Evolutionary conservation across 2,888 invertebrate genomes (phyloP), one percentile per base, ranked within the genome.

Genomic region (Drosophila flavopinicola): DNA sequence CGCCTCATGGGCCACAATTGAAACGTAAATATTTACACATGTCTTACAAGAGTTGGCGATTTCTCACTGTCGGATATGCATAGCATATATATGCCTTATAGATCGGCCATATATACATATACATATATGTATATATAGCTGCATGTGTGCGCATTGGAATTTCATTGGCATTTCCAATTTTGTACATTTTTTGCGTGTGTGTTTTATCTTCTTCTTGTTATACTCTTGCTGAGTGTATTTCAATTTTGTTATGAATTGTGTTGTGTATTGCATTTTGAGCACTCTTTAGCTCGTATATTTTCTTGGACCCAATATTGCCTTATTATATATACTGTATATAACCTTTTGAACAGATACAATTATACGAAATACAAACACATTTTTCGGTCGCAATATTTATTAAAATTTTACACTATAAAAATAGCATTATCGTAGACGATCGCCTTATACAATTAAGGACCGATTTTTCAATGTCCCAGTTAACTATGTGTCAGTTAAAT

Each of bases 1-100:
- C 45, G 54, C 30, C 49, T 35, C 25, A 35, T 41, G 48, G 45
- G 47, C 41, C 44, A 30, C 51, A 66, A 66, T 45, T 53, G 49
- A 67, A 78, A 82, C 75, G 85, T 80, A 80, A 80, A 80, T 80
- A 80, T 80, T 80, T 80, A 85, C 86, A 80, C 67, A 78, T 85
- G 85, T 78, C 79, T 79, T 79, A 79, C 79, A 82, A 85, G 83
- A 66, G 72, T 63, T 78, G 83, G 66, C 69, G 44, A 79, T 79
- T 75, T 75, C 68, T 85, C 75, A 68, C 75, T 75, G 79, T 85
- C 78, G 78, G 68, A 68, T 63, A 63, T 65, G 44, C 37, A 63
- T 52, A 52, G 54, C 45, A 25, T 17, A 9, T 17, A 42, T n/a
- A 13, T 41, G 27, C 10, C 10, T 20, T 6, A 25, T 30, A n/a